A percentile compares a stretch with the other conserved stretches of the same genome.
Conservation (phyloP, 2,888 invertebrate genomes). For the Argyresthia goedartella region DNA sequence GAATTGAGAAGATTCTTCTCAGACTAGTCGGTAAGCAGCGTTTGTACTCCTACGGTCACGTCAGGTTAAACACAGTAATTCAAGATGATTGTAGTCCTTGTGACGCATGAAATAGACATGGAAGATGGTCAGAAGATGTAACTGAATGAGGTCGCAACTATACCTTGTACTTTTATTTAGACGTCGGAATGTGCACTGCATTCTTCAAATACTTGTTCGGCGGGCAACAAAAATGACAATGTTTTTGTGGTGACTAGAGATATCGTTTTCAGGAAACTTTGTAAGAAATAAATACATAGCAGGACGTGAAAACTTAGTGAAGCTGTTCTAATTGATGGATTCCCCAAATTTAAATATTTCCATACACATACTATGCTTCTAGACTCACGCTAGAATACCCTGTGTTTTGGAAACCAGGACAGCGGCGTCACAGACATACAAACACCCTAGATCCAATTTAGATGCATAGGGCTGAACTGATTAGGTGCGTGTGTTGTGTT, state of each 20-base stretch:
- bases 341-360: background rate
- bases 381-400: background rate
- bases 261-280: too few species aligned
- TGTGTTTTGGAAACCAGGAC: background rate
- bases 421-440: background rate
- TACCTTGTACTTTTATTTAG: background rate
- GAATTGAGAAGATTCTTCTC: constrained; percentile 77
- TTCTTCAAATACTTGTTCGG: too few species aligned
- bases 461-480: background rate
- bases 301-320: background rate
- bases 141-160: background rate
- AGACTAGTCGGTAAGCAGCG: constrained; percentile 50
- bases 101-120: background rate
- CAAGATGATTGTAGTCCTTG: background rate
- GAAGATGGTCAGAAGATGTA: background rate
- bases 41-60: background rate
- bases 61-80: background rate
- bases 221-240: background rate
- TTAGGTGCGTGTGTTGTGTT: too few species aligned
- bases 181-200: background rate
- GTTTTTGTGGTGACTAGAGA: background rate
- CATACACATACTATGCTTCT: background rate
- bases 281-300: background rate
- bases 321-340: too few species aligned
- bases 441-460: background rate